phyloP scores from a whole-genome alignment of 2,113 vertebrate genomes.

The Daboia siamensis region DNA sequence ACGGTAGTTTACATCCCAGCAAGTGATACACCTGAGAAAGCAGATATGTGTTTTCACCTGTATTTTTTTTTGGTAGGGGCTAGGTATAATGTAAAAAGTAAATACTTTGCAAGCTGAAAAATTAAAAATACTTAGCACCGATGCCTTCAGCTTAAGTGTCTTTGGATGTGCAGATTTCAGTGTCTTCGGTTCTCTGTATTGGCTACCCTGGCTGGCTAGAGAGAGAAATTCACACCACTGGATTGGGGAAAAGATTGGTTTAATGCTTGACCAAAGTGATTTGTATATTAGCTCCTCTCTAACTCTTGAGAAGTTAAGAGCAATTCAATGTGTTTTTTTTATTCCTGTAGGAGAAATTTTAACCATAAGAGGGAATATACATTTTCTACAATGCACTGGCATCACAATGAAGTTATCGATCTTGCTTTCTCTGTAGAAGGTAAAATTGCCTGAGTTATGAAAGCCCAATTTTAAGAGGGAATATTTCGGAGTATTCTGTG shows the following conservation, averaged over 20 bases:
- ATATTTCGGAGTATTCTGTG: not conserved
- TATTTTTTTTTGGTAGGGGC: not conserved
- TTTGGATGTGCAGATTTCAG: not conserved
- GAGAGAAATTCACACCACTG: not conserved
- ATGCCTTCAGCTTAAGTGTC: not conserved
- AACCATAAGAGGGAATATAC: conserved; percentile 83
- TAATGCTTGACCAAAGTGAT: not conserved
- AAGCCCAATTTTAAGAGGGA: not conserved
- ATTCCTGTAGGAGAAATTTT: conserved; percentile 87
- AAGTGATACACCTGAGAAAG: not conserved
- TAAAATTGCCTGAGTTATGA: conserved; percentile 43
- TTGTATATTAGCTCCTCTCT: not conserved
- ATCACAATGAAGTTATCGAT: conserved; percentile 81
- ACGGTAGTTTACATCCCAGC: too few relatives aligned
- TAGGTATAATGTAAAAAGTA: too few relatives aligned
- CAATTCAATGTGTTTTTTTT: not conserved
- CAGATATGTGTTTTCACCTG: not conserved
- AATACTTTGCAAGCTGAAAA: not conserved
- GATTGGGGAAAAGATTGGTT: not conserved
- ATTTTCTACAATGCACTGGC: conserved; percentile 88
- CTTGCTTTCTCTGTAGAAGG: conserved; percentile 87
- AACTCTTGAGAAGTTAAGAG: not conserved
- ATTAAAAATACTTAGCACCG: not conserved
- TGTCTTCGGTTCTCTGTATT: not conserved
- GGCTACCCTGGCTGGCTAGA: not conserved